phyloP scores from a whole-genome alignment of 2,888 invertebrate species.

The Lobophora halterata region DNA sequence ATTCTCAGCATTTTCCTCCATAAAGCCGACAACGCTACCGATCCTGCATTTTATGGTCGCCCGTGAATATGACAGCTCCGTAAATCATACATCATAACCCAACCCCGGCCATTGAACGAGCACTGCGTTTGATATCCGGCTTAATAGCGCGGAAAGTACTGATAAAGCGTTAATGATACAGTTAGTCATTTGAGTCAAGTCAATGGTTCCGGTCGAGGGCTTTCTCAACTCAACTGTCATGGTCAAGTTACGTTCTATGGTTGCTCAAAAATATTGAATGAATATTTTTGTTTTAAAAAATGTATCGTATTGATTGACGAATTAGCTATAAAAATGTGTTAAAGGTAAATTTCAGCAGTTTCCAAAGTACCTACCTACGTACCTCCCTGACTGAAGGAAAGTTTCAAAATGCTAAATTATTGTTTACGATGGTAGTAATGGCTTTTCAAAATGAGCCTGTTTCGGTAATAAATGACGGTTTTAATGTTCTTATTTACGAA shows the following conservation, averaged over 20 bases:
- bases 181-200: constrained; percentile 31
- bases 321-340: no score
- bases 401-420: constrained; percentile 30
- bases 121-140: constrained; percentile 50
- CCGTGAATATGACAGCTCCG: constrained; percentile 39
- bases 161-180: constrained; percentile 33
- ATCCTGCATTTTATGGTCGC: constrained; percentile 47
- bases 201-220: constrained; percentile 26
- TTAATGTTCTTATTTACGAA: constrained; percentile 27
- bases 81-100: constrained; percentile 38
- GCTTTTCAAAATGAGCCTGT: constrained; percentile 35
- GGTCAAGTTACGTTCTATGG: constrained; percentile 27
- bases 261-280: no score
- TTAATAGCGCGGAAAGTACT: constrained; percentile 48
- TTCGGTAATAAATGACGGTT: constrained; percentile 33
- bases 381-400: constrained; percentile 20
- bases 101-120: constrained; percentile 33
- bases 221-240: constrained; percentile 18
- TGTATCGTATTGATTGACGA: constrained; percentile 5
- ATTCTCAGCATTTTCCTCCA: constrained; percentile 43
- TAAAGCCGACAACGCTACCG: constrained; percentile 35
- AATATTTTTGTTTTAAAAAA: constrained; percentile 12
- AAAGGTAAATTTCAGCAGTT: no score
- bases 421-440: constrained; percentile 43
- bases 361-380: no score